Base-by-base conservation (phyloP, 2,888 invertebrate species). In the Sthenelais limicola region DNA sequence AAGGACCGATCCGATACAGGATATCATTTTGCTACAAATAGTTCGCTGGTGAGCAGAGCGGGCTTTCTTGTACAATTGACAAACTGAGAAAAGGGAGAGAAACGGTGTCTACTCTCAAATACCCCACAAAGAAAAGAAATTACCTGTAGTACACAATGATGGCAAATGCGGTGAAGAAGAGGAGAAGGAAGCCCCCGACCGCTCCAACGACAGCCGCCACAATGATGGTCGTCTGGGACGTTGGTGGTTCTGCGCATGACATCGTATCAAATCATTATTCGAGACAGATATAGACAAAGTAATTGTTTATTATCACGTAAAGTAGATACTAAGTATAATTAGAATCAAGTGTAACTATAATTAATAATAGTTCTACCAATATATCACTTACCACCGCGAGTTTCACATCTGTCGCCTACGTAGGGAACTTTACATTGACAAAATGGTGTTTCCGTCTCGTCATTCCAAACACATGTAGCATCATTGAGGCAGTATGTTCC, bases 361-460 rank as follows among this genome's bases (percentile, higher is more conserved):
- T n/a, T n/a, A 43, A 43, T 12, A 43, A 9, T 43, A 43, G 43
- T 18, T 18, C 43, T 43, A 43, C 18, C 12, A 43, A 9, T 43
- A 43, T 9, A 12, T 9, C 18, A 51, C 66, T 66, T 21, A 66
- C 66, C 66, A 38, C 66, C 66, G 18, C 66, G 18, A 5, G 43
- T 66, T 26, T 38, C 21, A 35, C 66, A 66, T 2, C 2, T 2
- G 2, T 35, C 66, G 2, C 66, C 66, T 12, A 38, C 18, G 24
- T 38, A 66, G 33, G 66, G 66, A 5, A 38, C 33, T 43, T 38
- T 66, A 66, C 66, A 66, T 30, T 38, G 26, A 66, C 66, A 66
- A 43, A 32, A 38, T n/a, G 38, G 24, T 43, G 35, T 35, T 15
- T 35, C 38, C 38, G 15, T 26, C 12, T 1, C 9, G 15, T 35